Conservation (phyloP, 2,888 invertebrate genomes). For the Loripinus fragilis region DNA sequence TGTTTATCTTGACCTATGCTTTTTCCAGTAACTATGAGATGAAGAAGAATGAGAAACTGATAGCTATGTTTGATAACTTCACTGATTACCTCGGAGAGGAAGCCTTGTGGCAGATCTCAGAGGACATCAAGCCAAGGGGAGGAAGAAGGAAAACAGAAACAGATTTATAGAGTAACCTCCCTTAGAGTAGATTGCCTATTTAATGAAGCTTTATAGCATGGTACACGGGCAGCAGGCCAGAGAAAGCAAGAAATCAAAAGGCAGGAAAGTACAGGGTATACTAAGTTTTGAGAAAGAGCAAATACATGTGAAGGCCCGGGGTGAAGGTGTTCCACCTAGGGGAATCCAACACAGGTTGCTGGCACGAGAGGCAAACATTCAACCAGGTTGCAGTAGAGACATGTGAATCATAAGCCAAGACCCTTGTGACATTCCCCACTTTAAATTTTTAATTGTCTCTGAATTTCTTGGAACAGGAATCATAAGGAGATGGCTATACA, state of each 20-base stretch:
- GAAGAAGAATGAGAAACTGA: slow-evolving; percentile 96
- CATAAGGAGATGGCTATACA: no score
- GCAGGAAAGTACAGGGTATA: no score
- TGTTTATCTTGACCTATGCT: neutral
- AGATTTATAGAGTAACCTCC: neutral
- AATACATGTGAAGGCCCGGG: no score
- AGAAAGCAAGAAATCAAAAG: neutral
- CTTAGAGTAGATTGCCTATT: neutral
- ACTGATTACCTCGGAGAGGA: slow-evolving; percentile 98
- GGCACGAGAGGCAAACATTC: no score
- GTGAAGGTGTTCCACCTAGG: no score
- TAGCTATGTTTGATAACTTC: slow-evolving; percentile 98
- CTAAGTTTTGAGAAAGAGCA: no score
- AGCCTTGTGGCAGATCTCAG: slow-evolving; percentile 99
- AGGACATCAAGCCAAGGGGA: slow-evolving; percentile 95
- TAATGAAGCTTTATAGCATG: neutral
- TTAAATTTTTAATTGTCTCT: no score
- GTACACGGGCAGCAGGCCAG: neutral
- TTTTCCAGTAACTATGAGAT: slow-evolving; percentile 87
- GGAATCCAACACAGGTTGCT: no score
- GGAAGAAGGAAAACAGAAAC: slow-evolving; percentile 55
- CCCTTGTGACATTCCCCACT: no score
- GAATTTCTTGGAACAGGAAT: no score
- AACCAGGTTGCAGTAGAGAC: no score
- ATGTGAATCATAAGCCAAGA: no score